Evolutionary conservation across 2,113 vertebrate genomes (phyloP), one percentile per base, ranked within the genome.

Genomic region (Oreochromis spilurus): DNA sequence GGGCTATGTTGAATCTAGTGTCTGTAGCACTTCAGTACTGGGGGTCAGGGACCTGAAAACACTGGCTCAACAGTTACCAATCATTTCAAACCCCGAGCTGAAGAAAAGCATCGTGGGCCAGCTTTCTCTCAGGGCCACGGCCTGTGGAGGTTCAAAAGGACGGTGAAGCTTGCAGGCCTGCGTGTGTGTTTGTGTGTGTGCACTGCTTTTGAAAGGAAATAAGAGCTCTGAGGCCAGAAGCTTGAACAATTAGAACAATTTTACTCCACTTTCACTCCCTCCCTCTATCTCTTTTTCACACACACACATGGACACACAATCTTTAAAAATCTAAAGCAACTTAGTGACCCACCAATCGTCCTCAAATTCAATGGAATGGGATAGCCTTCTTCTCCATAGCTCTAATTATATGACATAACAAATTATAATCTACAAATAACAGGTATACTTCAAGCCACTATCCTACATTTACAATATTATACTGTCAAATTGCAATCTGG

Each of bases 1-100:
- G 97, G 96, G 96, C 94, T 94, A 57, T 97, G 97, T 98, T 98
- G 97, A 97, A 97, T 97, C 96, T 97, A 97, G 97, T 97, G 97
- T 96, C 97, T 97, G 96, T 97, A 97, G 97, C 97, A 97, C 97
- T 94, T 92, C 84, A 96, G 96, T 92, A 95, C 88, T 90, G 91
- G 83, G 95, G 97, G 97, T 97, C 97, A 97, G 95, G 95, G 96
- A 97, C 96, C 94, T 95, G 95, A 92, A 96, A 97, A 97, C 97
- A 96, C 87, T 93, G 90, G 97, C 96, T 97, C 96, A 97, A 97
- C 97, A 96, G 97, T 96, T 96, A 97, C 97, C 97, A 97, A 98
- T 97, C 97, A 97, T 98, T 98, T 98, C 96, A 97, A 97, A 94
- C 97, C 96, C 96, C 96, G 29, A 67, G 52, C 85, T 26, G 80